These are phyloP conservation scores for Anisognathus igniventris DNA, from an alignment of 2,797 vertebrate species.

Conservation along the genomic window DNA sequence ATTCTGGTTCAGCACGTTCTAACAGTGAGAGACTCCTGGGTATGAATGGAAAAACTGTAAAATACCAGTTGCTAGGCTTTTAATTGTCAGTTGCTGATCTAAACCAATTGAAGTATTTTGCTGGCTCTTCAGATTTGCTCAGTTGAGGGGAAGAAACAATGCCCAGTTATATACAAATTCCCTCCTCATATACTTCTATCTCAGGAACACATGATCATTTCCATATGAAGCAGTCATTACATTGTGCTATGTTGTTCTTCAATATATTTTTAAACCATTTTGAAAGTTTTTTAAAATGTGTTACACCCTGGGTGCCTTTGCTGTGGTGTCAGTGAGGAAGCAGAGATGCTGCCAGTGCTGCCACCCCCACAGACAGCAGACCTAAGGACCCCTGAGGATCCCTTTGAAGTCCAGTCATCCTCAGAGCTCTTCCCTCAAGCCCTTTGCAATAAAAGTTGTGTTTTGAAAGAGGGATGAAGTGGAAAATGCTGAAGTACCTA, in stretches of 20 bases:
- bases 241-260: neutral
- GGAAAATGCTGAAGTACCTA: neutral
- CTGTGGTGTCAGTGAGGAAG: neutral
- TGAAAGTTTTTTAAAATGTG: neutral
- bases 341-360: neutral
- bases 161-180: neutral
- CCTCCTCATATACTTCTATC: neutral
- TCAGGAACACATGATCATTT: neutral
- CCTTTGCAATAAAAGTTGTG: neutral
- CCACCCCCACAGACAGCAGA: neutral
- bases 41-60: neutral
- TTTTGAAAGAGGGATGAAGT: neutral
- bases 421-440: neutral
- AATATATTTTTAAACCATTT: neutral
- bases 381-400: neutral
- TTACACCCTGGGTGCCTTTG: neutral
- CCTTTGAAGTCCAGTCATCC: neutral
- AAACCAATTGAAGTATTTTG: constrained; percentile 10
- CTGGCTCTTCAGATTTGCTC: neutral
- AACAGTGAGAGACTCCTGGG: constrained; percentile 2
- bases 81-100: constrained; percentile 7
- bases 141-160: neutral
- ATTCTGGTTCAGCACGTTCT: constrained; percentile 27
- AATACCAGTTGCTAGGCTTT: neutral
- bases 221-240: neutral